These are phyloP conservation scores for Caranx ignobilis DNA, from an alignment of 2,113 vertebrate genomes.

Conservation along the genomic window DNA sequence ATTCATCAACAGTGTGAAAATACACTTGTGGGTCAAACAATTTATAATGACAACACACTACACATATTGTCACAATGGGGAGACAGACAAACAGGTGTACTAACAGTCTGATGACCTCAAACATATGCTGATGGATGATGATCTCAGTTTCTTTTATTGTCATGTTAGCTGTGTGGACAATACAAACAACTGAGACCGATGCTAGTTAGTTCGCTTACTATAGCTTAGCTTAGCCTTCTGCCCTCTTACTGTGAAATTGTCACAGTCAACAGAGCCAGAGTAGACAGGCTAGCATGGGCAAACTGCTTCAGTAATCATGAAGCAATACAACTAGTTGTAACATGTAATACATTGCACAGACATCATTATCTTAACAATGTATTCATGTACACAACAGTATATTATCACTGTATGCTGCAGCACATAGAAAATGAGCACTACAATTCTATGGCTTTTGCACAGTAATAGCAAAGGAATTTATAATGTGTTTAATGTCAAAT, in stretches of 20 bases:
- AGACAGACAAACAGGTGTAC: background rate
- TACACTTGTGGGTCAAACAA: background rate
- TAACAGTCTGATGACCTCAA: background rate
- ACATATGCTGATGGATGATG: background rate
- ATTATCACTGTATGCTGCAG: background rate
- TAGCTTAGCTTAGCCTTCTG: background rate
- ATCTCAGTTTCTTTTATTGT: slow-evolving; percentile 72
- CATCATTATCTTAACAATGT: background rate
- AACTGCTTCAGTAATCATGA: background rate
- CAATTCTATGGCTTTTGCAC: slow-evolving; percentile 48
- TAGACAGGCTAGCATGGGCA: slow-evolving; percentile 60
- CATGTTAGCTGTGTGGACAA: slow-evolving; percentile 63
- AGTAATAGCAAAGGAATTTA: slow-evolving; percentile 63
- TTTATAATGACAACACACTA: background rate
- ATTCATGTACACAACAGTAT: background rate
- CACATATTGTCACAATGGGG: slow-evolving; percentile 10
- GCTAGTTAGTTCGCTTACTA: slow-evolving; percentile 25
- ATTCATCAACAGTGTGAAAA: background rate
- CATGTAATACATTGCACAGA: background rate
- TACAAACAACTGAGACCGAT: slow-evolving; percentile 64
- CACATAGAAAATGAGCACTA: slow-evolving; percentile 43
- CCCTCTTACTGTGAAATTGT: slow-evolving; percentile 33
- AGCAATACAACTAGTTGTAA: background rate
- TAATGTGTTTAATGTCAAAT: slow-evolving; percentile 12
- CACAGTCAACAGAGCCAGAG: slow-evolving; percentile 35